A percentile compares a stretch with the other conserved stretches of the same genome.
phyloP scores from a whole-genome alignment of 2,113 vertebrate genomes.

The Furnarius figulus region DNA sequence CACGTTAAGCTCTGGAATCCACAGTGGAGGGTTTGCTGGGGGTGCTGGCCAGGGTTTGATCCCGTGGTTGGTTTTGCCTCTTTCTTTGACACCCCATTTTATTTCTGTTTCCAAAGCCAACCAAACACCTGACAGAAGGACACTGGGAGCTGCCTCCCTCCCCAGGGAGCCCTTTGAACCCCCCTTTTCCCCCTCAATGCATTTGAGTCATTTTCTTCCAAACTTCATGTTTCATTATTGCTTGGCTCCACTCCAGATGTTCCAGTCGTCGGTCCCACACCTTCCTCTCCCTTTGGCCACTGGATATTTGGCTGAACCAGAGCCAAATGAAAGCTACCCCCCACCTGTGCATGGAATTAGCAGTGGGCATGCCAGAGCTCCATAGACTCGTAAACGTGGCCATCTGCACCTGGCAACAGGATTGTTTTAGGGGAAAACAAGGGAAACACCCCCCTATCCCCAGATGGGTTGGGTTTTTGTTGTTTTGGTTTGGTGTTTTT shows the following conservation, averaged over 20 bases:
- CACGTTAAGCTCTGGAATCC: rapidly evolving
- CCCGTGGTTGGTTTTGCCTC: not conserved
- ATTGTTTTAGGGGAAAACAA: not conserved
- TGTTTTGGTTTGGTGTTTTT: too few relatives aligned
- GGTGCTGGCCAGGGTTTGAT: not conserved
- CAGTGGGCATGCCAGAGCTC: not conserved
- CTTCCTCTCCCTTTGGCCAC: slow-evolving; percentile 5
- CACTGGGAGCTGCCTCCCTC: not conserved
- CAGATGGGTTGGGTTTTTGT: not conserved
- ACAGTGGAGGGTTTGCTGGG: not conserved
- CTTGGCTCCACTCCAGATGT: not conserved
- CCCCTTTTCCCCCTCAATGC: not conserved
- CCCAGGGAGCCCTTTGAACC: not conserved
- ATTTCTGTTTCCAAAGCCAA: not conserved
- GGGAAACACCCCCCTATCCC: not conserved
- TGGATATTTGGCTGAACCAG: not conserved
- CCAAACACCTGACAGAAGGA: not conserved
- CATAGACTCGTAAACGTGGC: not conserved
- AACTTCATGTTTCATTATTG: not conserved
- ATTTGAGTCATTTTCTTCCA: not conserved
- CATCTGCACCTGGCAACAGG: not conserved
- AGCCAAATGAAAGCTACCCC: slow-evolving; percentile 4
- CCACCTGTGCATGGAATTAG: not conserved
- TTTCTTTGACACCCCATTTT: not conserved
- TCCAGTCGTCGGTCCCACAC: not conserved